These are phyloP conservation scores for Amyelois transitella DNA, from an alignment of 1,140 invertebrate species.

Conservation along the genomic window DNA sequence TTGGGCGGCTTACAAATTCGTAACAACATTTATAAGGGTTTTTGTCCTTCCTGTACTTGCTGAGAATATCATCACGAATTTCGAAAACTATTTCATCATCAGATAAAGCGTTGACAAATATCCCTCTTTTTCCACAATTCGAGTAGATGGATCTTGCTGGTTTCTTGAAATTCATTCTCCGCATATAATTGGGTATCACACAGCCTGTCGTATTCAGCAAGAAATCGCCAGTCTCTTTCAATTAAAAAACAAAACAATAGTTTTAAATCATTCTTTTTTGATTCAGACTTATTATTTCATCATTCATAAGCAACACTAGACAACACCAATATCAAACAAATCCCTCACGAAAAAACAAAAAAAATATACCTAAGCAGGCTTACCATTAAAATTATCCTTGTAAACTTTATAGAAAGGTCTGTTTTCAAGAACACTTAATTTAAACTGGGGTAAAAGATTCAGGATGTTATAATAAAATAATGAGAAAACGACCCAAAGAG, in stretches of 20 bases:
- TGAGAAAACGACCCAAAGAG: background rate
- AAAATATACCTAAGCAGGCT: too few relatives aligned
- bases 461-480: background rate
- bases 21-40: slow-evolving; percentile 32
- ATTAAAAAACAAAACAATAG: slow-evolving; percentile 7
- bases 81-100: slow-evolving; percentile 26
- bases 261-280: too few relatives aligned
- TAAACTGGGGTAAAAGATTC: background rate
- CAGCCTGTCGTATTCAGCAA: slow-evolving; percentile 53
- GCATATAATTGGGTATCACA: slow-evolving; percentile 51
- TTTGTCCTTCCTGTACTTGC: slow-evolving; percentile 20
- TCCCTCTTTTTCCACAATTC: slow-evolving; percentile 24
- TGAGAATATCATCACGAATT: slow-evolving; percentile 28
- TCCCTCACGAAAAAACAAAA: too few relatives aligned
- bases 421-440: background rate
- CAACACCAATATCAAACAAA: too few relatives aligned
- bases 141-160: slow-evolving; percentile 19
- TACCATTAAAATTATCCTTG: background rate
- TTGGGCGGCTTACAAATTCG: slow-evolving; percentile 15
- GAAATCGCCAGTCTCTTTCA: slow-evolving; percentile 30
- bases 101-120: slow-evolving; percentile 29
- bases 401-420: background rate
- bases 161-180: slow-evolving; percentile 27
- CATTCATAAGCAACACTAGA: too few relatives aligned
- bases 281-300: too few relatives aligned